A percentile compares a stretch with the other conserved stretches of the same genome.
Evolutionary conservation across 2,113 vertebrate genomes (phyloP).

Genomic region (Circaetus cinerascens): DNA sequence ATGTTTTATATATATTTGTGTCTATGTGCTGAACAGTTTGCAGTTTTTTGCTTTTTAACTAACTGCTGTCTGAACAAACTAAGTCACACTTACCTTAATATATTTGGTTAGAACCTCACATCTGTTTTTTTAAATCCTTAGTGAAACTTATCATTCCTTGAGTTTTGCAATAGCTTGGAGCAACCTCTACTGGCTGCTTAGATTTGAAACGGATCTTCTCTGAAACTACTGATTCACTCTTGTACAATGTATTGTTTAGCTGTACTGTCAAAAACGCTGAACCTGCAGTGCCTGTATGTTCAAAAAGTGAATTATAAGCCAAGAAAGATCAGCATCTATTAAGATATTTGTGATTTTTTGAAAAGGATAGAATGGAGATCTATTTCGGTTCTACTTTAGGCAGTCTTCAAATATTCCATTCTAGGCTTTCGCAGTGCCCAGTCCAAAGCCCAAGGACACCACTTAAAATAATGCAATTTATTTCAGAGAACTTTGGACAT

Average conservation of each 20-base stretch:
- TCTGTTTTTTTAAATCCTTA: slow-evolving; percentile 8
- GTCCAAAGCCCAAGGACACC: background rate
- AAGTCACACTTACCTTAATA: background rate
- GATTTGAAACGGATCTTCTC: background rate
- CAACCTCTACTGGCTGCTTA: background rate
- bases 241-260: background rate
- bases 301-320: background rate
- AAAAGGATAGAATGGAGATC: background rate
- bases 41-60: background rate
- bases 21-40: background rate
- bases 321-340: background rate
- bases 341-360: background rate
- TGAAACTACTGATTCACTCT: background rate
- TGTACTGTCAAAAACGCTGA: background rate
- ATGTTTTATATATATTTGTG: background rate
- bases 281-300: background rate
- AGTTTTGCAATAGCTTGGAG: background rate
- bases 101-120: background rate
- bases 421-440: background rate
- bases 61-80: background rate
- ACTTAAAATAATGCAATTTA: background rate
- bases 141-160: background rate
- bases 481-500: background rate
- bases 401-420: background rate
- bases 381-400: background rate